These are phyloP conservation scores for Pempheris klunzingeri DNA, from an alignment of 2,797 vertebrate species.

Conservation along the genomic window DNA sequence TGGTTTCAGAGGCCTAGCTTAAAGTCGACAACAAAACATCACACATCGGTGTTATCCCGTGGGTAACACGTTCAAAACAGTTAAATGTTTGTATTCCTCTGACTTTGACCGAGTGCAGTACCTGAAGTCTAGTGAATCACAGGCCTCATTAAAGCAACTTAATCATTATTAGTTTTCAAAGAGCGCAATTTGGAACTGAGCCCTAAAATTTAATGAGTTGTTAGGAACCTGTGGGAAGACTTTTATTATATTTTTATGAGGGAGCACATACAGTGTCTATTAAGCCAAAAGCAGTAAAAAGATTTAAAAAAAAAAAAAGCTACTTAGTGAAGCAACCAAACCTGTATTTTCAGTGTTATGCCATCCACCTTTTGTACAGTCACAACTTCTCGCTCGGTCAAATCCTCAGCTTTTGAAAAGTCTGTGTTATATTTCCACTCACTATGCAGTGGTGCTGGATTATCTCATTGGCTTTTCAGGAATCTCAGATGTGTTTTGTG, in stretches of 20 bases:
- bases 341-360: constrained; percentile 15
- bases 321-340: constrained; percentile 14
- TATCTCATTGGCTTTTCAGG: constrained; percentile 58
- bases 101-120: constrained; percentile 53
- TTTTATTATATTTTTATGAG: constrained; percentile 76
- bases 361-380: constrained; percentile 9
- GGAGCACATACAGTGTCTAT: constrained; percentile 53
- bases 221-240: constrained; percentile 74
- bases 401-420: constrained; percentile 1
- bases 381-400: constrained; percentile 6
- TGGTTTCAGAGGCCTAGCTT: constrained; percentile 5
- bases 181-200: constrained; percentile 77
- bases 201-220: constrained; percentile 83
- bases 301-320: constrained; percentile 36
- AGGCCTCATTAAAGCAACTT: constrained; percentile 82
- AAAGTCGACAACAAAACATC: constrained; percentile 32
- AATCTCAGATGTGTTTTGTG: constrained; percentile 68
- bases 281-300: constrained; percentile 47
- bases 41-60: not conserved
- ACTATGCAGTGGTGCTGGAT: constrained; percentile 32
- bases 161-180: constrained; percentile 85
- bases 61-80: constrained; percentile 15
- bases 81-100: constrained; percentile 41
- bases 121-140: constrained; percentile 71
- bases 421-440: constrained; percentile 12